A percentile compares a stretch with the other conserved stretches of the same genome.
phyloP scores from a whole-genome alignment of 2,888 invertebrate genomes.

The Sthenelais limicola region DNA sequence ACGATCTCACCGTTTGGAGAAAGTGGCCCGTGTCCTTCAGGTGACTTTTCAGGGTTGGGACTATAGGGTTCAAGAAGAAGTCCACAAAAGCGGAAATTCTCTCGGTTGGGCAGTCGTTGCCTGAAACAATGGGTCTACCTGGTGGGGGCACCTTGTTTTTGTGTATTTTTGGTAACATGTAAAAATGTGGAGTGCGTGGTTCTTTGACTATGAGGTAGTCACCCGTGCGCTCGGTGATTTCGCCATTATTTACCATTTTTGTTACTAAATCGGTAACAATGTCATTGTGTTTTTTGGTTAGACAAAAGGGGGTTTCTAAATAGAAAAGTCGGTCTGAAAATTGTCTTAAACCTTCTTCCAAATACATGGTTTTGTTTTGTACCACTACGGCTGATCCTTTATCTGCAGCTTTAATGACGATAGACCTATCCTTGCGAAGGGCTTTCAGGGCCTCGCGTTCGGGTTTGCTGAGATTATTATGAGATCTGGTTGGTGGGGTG shows the following conservation, averaged over 20 bases:
- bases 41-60: background rate
- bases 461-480: background rate
- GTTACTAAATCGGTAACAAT: background rate
- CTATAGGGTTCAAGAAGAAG: slow-evolving; percentile 2
- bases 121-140: slow-evolving; percentile 22
- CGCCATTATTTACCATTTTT: background rate
- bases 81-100: slow-evolving; percentile 25
- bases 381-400: slow-evolving; percentile 4
- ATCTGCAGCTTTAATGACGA: slow-evolving; percentile 13
- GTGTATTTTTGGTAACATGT: slow-evolving; percentile 27
- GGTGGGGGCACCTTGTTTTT: background rate
- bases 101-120: slow-evolving; percentile 12
- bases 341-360: background rate
- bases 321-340: background rate
- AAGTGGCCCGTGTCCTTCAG: slow-evolving; percentile 18
- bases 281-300: background rate
- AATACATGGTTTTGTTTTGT: background rate
- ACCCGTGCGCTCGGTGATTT: no score
- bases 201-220: no score
- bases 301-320: background rate
- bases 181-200: slow-evolving; percentile 1
- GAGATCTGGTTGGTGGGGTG: background rate
- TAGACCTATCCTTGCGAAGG: background rate
- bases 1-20: background rate
- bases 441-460: background rate